Evolutionary conservation across 2,113 vertebrate genomes (phyloP).

Genomic region (Osmerus eperlanus): DNA sequence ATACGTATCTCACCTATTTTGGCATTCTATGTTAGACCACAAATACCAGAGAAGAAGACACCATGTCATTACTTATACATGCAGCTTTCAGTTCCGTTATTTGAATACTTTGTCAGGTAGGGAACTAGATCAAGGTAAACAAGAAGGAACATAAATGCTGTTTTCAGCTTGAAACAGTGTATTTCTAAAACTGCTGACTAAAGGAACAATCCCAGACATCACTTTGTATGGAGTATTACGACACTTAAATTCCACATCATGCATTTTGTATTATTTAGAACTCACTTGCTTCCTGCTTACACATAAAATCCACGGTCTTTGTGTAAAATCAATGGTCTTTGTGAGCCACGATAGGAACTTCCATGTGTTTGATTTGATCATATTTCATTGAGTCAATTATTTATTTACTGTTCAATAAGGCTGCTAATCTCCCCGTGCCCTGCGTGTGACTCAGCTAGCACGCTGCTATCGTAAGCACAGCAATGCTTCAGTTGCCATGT

Average conservation of each 20-base stretch:
- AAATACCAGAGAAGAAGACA: no score
- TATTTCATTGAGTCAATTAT: background rate
- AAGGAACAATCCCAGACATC: background rate
- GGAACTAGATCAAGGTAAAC: no score
- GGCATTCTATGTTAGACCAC: no score
- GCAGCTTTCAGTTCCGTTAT: no score
- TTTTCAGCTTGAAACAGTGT: background rate
- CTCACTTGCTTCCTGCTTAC: background rate
- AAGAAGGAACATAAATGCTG: background rate
- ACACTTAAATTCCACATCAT: conserved; percentile 2
- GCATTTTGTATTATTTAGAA: conserved; percentile 15
- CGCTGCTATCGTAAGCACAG: conserved; percentile 46
- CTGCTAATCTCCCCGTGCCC: conserved; percentile 38
- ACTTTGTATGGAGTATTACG: background rate
- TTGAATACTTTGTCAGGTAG: no score
- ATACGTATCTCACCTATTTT: background rate
- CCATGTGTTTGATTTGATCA: background rate
- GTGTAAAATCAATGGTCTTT: background rate
- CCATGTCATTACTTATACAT: no score
- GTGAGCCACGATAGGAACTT: background rate
- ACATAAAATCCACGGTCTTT: background rate
- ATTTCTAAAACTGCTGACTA: background rate
- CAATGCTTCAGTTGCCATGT: conserved; percentile 35
- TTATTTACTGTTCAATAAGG: background rate
- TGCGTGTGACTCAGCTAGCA: conserved; percentile 52